These are phyloP conservation scores for Papilio glaucus DNA, from an alignment of 1,140 invertebrate genomes.

Conservation along the genomic window DNA sequence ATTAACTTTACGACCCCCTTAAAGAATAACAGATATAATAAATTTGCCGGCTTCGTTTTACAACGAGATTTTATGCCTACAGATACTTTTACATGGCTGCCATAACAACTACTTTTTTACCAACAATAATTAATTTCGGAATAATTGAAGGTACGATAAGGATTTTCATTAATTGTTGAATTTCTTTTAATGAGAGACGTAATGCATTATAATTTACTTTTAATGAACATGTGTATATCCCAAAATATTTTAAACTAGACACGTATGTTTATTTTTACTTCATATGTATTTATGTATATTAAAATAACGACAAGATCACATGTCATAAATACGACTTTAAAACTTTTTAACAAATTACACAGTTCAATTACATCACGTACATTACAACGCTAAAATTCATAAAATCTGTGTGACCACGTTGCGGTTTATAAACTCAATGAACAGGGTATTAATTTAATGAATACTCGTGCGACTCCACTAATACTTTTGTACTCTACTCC, in stretches of 20 bases:
- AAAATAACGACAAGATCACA: no score
- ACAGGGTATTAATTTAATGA: constrained; percentile 35
- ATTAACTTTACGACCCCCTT: constrained; percentile 80
- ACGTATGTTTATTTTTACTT: no score
- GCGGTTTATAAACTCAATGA: background rate
- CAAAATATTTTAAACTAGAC: no score
- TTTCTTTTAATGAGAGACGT: no score
- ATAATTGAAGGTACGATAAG: background rate
- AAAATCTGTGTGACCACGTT: background rate
- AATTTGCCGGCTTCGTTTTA: constrained; percentile 74
- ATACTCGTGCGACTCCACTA: constrained; percentile 24
- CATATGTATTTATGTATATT: no score
- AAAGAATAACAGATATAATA: constrained; percentile 81
- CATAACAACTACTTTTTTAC: background rate
- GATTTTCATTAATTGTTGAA: no score
- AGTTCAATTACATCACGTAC: background rate
- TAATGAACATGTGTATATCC: no score
- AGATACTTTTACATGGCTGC: constrained; percentile 54
- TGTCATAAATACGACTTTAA: no score
- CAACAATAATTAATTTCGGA: background rate
- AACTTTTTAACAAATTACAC: no score
- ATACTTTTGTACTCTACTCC: constrained; percentile 29
- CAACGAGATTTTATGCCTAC: constrained; percentile 62
- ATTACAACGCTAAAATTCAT: background rate
- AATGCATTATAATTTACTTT: no score